A percentile compares a stretch with the other conserved stretches of the same genome.
Conservation (phyloP, 1,140 invertebrate genomes). For the Zaprionus inermis region DNA sequence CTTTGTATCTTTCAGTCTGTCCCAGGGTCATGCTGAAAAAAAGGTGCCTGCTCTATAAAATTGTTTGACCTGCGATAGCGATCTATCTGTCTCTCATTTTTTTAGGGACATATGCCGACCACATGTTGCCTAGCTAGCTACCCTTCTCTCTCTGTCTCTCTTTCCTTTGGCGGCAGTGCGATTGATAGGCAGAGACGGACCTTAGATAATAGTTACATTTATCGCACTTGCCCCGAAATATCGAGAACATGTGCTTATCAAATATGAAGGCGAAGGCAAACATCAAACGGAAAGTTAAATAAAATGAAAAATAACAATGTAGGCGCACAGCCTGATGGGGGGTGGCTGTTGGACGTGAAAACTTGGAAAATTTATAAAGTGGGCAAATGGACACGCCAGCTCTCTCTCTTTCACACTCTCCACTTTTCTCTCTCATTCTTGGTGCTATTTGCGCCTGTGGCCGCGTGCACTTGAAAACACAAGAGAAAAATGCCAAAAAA, state of each 20-base stretch:
- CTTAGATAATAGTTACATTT: constrained; percentile 31
- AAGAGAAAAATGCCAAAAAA: constrained; percentile 23
- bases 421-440: neutral
- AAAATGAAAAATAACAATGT: constrained; percentile 21
- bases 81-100: neutral
- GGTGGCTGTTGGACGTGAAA: neutral
- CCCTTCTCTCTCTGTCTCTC: neutral
- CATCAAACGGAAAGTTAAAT: constrained; percentile 31
- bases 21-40: neutral
- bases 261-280: constrained; percentile 30
- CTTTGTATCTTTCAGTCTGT: neutral
- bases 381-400: neutral
- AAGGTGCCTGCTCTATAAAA: constrained; percentile 5
- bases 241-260: constrained; percentile 53
- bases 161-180: neutral
- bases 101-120: constrained; percentile 4
- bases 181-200: constrained; percentile 26
- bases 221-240: constrained; percentile 42
- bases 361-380: constrained; percentile 29
- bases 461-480: constrained; percentile 48
- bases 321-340: no score
- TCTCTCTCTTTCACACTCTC: neutral
- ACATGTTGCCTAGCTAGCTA: constrained; percentile 11
- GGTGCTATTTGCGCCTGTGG: constrained; percentile 38
- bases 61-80: neutral